Conservation (phyloP, 1,140 invertebrate species). For the Drosophila seguyi region DNA sequence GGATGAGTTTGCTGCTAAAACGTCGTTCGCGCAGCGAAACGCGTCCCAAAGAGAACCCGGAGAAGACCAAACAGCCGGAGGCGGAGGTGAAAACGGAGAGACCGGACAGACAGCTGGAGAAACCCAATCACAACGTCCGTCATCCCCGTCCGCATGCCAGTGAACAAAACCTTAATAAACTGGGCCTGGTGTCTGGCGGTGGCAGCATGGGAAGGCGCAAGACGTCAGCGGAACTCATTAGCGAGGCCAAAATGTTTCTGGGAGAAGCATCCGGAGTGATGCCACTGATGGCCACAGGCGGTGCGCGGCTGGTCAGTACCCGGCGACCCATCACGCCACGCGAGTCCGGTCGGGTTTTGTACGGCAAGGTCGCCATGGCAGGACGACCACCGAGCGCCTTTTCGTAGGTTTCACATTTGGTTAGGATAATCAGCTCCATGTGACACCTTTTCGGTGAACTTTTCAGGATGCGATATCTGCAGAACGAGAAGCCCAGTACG, state of each 20-base stretch:
- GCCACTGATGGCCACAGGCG: conserved; percentile 61
- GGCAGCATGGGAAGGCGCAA: conserved; percentile 85
- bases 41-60: conserved; percentile 43
- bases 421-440: not conserved
- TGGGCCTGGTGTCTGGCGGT: conserved; percentile 14
- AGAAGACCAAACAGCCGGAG: conserved; percentile 25
- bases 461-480: conserved; percentile 76
- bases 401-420: conserved; percentile 86
- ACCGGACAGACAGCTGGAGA: conserved; percentile 11
- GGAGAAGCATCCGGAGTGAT: conserved; percentile 44
- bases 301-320: conserved; percentile 88
- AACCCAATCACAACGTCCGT: conserved; percentile 17
- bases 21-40: conserved; percentile 77
- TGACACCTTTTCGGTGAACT: not conserved
- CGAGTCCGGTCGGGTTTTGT: conserved; percentile 90
- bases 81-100: conserved; percentile 1
- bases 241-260: conserved; percentile 89
- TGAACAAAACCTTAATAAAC: conserved; percentile 43
- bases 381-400: conserved; percentile 92
- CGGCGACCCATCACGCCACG: conserved; percentile 92
- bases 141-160: conserved; percentile 23
- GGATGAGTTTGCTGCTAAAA: conserved; percentile 72
- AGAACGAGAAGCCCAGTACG: conserved; percentile 66
- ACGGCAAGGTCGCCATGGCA: conserved; percentile 87
- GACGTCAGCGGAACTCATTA: conserved; percentile 92